A percentile compares a stretch with the other conserved stretches of the same genome.
phyloP scores from a whole-genome alignment of 2,797 vertebrate genomes.

The Pangasius krempfi region DNA sequence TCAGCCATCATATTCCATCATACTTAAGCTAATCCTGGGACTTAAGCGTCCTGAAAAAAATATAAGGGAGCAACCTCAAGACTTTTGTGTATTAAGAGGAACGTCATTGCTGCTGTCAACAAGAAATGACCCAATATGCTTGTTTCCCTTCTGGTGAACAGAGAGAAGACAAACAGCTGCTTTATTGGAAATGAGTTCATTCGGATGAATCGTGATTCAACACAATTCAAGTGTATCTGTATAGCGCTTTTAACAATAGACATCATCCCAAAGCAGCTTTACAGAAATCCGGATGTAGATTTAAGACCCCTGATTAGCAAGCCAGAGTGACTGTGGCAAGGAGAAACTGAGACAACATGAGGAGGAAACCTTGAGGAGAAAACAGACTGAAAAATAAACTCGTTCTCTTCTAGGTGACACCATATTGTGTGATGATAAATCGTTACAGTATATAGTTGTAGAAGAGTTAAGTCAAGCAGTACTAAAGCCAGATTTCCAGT shows the following conservation, averaged over 20 bases:
- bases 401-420: background rate
- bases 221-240: background rate
- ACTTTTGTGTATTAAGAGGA: constrained; percentile 7
- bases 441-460: background rate
- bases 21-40: constrained; percentile 17
- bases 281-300: background rate
- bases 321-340: background rate
- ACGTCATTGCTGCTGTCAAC: background rate
- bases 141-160: background rate
- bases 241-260: background rate
- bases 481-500: background rate
- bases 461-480: background rate
- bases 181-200: background rate
- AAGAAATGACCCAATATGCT: constrained; percentile 2
- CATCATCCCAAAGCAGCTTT: background rate
- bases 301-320: background rate
- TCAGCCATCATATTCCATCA: constrained; percentile 36
- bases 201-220: constrained; percentile 12
- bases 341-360: background rate
- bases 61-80: background rate
- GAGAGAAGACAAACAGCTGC: constrained; percentile 3
- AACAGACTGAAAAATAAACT: background rate
- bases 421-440: background rate
- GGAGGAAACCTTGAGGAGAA: background rate
- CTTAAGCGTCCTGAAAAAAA: background rate